A percentile compares a stretch with the other conserved stretches of the same genome.
Conservation (phyloP, 2,113 vertebrate genomes). For the Sorex fumeus region DNA sequence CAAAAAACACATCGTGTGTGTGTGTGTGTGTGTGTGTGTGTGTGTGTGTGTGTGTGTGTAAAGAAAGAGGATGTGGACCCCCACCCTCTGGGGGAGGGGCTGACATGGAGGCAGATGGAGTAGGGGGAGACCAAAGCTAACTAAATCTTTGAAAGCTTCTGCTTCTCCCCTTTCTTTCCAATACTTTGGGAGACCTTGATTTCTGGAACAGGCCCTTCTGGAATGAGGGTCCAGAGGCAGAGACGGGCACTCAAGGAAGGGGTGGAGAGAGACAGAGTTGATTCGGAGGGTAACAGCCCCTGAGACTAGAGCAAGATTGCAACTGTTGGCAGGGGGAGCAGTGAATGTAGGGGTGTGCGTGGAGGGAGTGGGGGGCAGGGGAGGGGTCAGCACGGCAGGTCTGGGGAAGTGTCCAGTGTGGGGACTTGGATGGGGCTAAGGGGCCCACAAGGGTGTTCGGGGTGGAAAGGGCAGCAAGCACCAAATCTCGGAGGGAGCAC, state of each 20-base stretch:
- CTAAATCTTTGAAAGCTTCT: neutral
- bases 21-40: too few species aligned
- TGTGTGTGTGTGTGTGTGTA: too few species aligned
- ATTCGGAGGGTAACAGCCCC: neutral
- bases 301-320: neutral
- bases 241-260: too few species aligned
- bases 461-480: neutral
- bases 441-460: neutral
- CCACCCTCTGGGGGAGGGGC: neutral
- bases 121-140: neutral
- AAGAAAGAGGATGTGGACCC: too few species aligned
- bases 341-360: neutral
- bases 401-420: neutral
- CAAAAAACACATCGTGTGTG: too few species aligned
- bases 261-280: neutral
- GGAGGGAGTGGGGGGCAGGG: neutral
- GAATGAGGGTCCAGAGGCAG: neutral
- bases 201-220: neutral
- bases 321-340: too few species aligned
- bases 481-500: slow-evolving; percentile 6
- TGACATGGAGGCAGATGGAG: too few species aligned
- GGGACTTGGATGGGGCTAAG: neutral
- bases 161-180: slow-evolving; percentile 11
- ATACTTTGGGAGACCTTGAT: slow-evolving; percentile 6
- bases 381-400: neutral